These are phyloP conservation scores for Sipha flava DNA, from an alignment of 1,140 invertebrate species.

Conservation along the genomic window DNA sequence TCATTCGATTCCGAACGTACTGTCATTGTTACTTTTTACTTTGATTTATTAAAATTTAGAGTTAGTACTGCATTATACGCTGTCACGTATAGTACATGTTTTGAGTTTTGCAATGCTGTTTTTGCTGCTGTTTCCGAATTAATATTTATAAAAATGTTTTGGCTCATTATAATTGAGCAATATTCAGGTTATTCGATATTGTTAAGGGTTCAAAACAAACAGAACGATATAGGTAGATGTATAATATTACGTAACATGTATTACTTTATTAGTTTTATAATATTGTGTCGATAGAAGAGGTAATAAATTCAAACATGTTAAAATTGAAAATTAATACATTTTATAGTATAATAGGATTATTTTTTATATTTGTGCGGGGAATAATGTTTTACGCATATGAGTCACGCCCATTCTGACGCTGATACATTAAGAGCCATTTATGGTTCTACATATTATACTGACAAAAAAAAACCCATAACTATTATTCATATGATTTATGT, in stretches of 20 bases:
- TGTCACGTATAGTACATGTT: no score
- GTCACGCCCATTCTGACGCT: not conserved
- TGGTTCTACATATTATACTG: not conserved
- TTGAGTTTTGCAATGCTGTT: not conserved
- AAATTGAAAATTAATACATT: not conserved
- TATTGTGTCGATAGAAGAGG: not conserved
- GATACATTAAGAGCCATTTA: not conserved
- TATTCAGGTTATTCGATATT: not conserved
- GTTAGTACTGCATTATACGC: no score
- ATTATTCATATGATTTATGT: not conserved
- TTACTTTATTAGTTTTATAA: not conserved
- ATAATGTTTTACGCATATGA: not conserved
- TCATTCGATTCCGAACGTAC: not conserved
- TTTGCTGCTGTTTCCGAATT: no score
- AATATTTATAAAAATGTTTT: not conserved
- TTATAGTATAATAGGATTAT: conserved; percentile 1
- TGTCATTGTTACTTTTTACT: not conserved
- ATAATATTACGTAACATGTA: not conserved
- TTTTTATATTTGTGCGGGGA: not conserved
- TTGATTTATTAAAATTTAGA: conserved; percentile 2
- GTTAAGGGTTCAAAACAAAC: not conserved
- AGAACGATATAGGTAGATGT: not conserved
- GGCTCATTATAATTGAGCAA: not conserved
- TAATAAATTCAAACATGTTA: not conserved
- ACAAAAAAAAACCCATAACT: not conserved